phyloP scores from a whole-genome alignment of 2,113 vertebrate species.

The Dunckerocampus dactyliophorus region DNA sequence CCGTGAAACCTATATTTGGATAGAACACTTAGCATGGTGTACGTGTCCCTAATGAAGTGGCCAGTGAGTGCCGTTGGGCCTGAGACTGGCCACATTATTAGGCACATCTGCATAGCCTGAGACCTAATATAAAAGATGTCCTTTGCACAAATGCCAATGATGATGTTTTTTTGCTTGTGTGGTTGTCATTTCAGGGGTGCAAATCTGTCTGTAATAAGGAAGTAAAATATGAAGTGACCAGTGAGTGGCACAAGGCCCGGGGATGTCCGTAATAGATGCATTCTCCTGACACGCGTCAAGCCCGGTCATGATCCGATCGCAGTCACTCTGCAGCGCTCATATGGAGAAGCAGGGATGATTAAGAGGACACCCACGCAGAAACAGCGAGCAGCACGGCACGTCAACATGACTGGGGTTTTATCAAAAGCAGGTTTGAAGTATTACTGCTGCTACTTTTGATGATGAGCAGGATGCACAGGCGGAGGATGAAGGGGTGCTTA shows the following conservation, averaged over 20 bases:
- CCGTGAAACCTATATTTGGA: too few species aligned
- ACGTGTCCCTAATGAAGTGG: too few species aligned
- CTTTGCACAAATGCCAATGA: too few species aligned
- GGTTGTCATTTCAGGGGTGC: too few species aligned
- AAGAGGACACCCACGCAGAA: slow-evolving; percentile 36
- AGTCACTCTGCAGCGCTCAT: slow-evolving; percentile 12
- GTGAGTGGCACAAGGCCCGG: too few species aligned
- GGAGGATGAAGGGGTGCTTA: neutral
- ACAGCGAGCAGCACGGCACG: slow-evolving; percentile 8
- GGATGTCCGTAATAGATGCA: slow-evolving; percentile 10
- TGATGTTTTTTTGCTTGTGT: neutral
- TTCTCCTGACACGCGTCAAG: slow-evolving; percentile 49
- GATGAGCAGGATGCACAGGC: neutral
- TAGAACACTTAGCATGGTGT: too few species aligned
- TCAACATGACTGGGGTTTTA: slow-evolving; percentile 5
- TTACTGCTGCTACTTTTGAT: neutral
- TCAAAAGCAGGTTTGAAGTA: slow-evolving; percentile 10
- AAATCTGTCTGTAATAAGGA: too few species aligned
- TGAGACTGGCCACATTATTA: too few species aligned
- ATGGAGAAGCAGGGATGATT: slow-evolving; percentile 21
- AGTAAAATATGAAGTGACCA: too few species aligned
- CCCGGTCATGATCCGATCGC: slow-evolving; percentile 41
- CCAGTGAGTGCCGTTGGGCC: too few species aligned
- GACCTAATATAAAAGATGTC: too few species aligned
- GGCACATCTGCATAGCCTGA: too few species aligned